Conservation (phyloP, 2,797 vertebrate species). For the Mormyrus hasselquistii region DNA sequence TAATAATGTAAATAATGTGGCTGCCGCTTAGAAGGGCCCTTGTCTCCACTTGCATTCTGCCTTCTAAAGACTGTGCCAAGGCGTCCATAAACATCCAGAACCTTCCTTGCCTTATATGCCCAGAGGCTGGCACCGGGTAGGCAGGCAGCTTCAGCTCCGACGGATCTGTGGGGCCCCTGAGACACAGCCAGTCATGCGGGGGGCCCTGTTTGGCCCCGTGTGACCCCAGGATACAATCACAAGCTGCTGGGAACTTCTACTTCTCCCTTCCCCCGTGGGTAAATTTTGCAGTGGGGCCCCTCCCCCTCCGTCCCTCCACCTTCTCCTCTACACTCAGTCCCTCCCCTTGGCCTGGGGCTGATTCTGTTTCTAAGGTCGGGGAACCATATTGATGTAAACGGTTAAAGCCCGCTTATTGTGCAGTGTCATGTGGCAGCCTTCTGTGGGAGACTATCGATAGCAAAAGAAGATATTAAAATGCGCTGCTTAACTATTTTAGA, state of each 20-base stretch:
- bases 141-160: background rate
- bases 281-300: background rate
- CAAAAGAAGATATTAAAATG: background rate
- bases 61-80: background rate
- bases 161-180: background rate
- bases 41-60: background rate
- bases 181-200: background rate
- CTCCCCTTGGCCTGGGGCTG: background rate
- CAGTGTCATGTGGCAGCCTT: background rate
- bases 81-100: background rate
- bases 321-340: background rate
- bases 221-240: background rate
- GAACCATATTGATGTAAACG: background rate
- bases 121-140: background rate
- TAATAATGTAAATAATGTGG: background rate
- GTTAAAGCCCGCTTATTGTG: background rate
- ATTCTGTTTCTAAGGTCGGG: background rate
- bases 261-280: background rate
- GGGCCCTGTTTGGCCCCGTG: background rate
- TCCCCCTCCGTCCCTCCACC: background rate
- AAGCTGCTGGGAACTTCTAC: background rate
- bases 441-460: background rate
- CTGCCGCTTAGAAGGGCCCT: background rate
- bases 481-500: background rate
- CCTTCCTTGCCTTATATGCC: conserved; percentile 1